Percentiles rank a stretch among this genome's conserved stretches.
These are phyloP conservation scores for Andrena minutula DNA, from an alignment of 2,888 invertebrate species.

Conservation along the genomic window DNA sequence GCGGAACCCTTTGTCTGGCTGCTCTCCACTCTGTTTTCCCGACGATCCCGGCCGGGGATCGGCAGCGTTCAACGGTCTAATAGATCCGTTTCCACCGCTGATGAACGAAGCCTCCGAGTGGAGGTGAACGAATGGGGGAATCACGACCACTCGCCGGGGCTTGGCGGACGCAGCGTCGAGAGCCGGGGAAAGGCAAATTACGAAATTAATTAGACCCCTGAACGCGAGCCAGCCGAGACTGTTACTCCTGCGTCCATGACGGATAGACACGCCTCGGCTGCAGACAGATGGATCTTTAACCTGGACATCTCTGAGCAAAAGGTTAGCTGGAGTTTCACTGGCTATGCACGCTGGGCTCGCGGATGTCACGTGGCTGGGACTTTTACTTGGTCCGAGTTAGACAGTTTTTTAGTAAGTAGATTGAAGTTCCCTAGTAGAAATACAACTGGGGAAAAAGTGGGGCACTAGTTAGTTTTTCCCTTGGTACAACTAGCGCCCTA, in stretches of 20 bases:
- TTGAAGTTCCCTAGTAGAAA: too few species aligned
- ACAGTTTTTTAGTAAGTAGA: too few species aligned
- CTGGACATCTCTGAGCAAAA: neutral
- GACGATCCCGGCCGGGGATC: slow-evolving; percentile 6
- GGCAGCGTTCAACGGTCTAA: slow-evolving; percentile 18
- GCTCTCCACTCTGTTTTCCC: slow-evolving; percentile 9
- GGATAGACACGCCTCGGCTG: slow-evolving; percentile 7
- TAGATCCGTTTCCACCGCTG: slow-evolving; percentile 39
- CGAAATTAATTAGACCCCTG: slow-evolving; percentile 7
- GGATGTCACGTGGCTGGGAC: too few species aligned
- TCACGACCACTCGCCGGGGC: neutral
- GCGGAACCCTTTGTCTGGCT: slow-evolving; percentile 25
- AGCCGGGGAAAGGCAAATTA: neutral
- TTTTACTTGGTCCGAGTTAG: too few species aligned
- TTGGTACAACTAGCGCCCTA: too few species aligned
- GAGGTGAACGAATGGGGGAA: slow-evolving; percentile 6
- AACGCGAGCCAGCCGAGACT: neutral
- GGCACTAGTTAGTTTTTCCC: too few species aligned
- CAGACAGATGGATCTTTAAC: slow-evolving; percentile 6
- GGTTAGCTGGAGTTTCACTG: slow-evolving; percentile 6
- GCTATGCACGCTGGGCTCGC: neutral
- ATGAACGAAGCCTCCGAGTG: slow-evolving; percentile 26
- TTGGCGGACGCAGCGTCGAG: neutral
- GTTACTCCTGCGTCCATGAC: neutral
- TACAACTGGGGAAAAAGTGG: too few species aligned